Percentiles rank a stretch among this genome's conserved stretches.
phyloP scores from a whole-genome alignment of 1,140 invertebrate species.

The Sminthurinus signatus region DNA sequence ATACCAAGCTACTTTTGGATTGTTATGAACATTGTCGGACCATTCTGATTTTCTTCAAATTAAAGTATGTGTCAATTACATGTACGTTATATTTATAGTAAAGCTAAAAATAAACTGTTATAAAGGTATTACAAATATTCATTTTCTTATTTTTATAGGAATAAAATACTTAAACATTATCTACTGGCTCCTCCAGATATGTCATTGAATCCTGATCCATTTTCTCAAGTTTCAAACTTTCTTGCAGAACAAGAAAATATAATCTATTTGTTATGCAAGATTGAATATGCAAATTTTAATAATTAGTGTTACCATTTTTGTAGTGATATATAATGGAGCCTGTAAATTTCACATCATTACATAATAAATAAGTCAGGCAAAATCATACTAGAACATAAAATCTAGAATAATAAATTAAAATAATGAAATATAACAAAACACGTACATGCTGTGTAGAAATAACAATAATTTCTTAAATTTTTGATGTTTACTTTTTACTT shows the following conservation, averaged over 20 bases:
- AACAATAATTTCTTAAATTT: no score
- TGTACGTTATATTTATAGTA: neutral
- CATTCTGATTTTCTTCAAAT: slow-evolving; percentile 26
- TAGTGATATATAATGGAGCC: no score
- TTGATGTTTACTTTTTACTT: no score
- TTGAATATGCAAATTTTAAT: slow-evolving; percentile 5
- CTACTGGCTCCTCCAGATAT: slow-evolving; percentile 12
- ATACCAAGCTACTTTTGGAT: neutral
- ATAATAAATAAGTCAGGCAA: no score
- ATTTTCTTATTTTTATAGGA: slow-evolving; percentile 12
- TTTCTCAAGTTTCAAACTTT: neutral
- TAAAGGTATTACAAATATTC: neutral
- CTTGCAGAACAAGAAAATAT: slow-evolving; percentile 19
- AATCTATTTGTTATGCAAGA: slow-evolving; percentile 8
- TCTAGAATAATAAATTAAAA: no score
- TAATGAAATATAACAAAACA: no score
- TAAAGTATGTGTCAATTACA: slow-evolving; percentile 29
- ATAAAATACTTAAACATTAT: slow-evolving; percentile 14
- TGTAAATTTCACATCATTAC: no score
- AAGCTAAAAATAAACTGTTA: neutral
- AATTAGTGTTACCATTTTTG: no score
- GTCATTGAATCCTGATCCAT: neutral
- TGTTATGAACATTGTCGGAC: slow-evolving; percentile 27
- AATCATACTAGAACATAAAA: no score
- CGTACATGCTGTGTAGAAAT: no score